Evolutionary conservation across 2,113 vertebrate species (phyloP).

Genomic region (Girardinichthys multiradiatus): DNA sequence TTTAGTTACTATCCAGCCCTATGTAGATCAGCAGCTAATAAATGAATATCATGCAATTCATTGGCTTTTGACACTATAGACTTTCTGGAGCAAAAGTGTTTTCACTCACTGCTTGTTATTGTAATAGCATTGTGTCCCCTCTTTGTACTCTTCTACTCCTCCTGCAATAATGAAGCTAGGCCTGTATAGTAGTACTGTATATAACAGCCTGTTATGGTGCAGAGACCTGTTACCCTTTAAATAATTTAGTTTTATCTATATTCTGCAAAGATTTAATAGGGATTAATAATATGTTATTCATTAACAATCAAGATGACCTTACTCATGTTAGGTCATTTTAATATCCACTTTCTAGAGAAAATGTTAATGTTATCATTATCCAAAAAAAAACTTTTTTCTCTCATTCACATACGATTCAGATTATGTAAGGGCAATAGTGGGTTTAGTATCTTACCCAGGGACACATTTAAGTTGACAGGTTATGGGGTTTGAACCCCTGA

Average conservation of each 20-base stretch:
- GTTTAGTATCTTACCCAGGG: not conserved
- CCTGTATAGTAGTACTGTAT: not conserved
- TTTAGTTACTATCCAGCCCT: slow-evolving; percentile 18
- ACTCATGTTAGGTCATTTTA: not conserved
- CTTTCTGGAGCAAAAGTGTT: slow-evolving; percentile 2
- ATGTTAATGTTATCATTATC: too few relatives aligned
- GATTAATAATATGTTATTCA: not conserved
- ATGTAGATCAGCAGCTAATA: slow-evolving; percentile 36
- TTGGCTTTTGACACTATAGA: slow-evolving; percentile 4
- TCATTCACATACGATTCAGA: too few relatives aligned
- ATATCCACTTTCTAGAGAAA: not conserved
- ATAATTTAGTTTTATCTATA: not conserved
- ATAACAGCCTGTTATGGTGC: too few relatives aligned
- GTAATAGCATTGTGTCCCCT: not conserved
- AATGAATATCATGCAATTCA: slow-evolving; percentile 29
- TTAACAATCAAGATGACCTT: not conserved
- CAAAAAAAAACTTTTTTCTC: too few relatives aligned
- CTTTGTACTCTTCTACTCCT: not conserved
- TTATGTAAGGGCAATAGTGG: too few relatives aligned
- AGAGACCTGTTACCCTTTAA: too few relatives aligned
- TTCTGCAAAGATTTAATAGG: too few relatives aligned
- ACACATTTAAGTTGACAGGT: not conserved
- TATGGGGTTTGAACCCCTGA: not conserved
- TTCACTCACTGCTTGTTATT: slow-evolving; percentile 1
- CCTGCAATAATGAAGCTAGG: not conserved